phyloP scores from a whole-genome alignment of 23 tunicate species.

The Ciona savignyi region DNA sequence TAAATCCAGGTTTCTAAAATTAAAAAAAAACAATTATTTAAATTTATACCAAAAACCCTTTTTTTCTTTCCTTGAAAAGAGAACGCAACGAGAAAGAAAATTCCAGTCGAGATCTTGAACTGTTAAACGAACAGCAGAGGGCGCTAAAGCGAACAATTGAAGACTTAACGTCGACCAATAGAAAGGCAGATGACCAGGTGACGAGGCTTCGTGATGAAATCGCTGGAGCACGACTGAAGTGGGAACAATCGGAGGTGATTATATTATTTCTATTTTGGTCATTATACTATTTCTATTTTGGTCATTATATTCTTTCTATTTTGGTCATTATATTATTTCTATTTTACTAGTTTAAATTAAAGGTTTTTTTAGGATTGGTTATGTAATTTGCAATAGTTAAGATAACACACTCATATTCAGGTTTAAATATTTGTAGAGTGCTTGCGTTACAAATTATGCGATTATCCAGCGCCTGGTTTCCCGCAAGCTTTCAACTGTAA shows the following conservation, averaged over 20 bases:
- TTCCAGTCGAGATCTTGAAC: slow-evolving; percentile 33
- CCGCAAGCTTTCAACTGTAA: too few species aligned
- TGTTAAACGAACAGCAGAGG: slow-evolving; percentile 50
- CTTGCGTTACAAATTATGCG: too few species aligned
- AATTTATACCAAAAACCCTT: background rate
- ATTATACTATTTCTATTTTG: too few species aligned
- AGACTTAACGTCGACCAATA: slow-evolving; percentile 13
- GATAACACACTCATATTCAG: too few species aligned
- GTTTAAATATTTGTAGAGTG: too few species aligned
- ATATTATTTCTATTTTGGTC: background rate
- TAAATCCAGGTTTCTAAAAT: too few species aligned
- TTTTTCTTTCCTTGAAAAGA: slow-evolving; percentile 7
- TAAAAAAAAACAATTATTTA: too few species aligned
- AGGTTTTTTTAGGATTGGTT: background rate
- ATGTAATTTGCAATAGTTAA: background rate
- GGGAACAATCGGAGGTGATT: slow-evolving; percentile 33
- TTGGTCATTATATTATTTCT: background rate
- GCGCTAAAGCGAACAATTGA: slow-evolving; percentile 43
- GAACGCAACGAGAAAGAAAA: slow-evolving; percentile 42
- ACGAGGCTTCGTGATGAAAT: slow-evolving; percentile 14
- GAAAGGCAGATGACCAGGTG: slow-evolving; percentile 16
- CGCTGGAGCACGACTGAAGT: slow-evolving; percentile 17
- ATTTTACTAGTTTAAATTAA: background rate
- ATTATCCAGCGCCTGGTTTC: too few species aligned
- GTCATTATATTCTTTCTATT: too few species aligned